Percentiles rank a stretch among this genome's conserved stretches.
Conservation (phyloP, 2,888 invertebrate species). For the Cryptocephalus primarius region DNA sequence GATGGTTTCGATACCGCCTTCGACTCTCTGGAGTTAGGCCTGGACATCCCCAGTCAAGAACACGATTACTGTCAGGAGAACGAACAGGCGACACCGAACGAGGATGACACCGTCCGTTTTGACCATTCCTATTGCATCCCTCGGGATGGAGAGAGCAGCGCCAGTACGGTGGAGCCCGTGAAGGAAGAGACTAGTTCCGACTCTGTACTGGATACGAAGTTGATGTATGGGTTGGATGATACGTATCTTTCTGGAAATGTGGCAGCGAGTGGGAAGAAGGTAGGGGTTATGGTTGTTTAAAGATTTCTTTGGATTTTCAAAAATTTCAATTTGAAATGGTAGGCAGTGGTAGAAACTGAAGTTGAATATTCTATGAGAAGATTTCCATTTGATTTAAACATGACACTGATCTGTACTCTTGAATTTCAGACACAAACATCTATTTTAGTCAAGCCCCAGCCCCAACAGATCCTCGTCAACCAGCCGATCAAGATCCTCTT, state of each 20-base stretch:
- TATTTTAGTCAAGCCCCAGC: no score
- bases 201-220: slow-evolving; percentile 9
- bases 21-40: neutral
- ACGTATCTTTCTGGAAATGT: slow-evolving; percentile 10
- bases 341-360: no score
- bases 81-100: slow-evolving; percentile 3
- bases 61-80: slow-evolving; percentile 25
- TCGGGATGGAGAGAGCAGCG: slow-evolving; percentile 9
- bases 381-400: no score
- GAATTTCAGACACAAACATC: no score
- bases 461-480: neutral
- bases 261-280: neutral
- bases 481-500: slow-evolving; percentile 15
- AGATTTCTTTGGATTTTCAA: neutral
- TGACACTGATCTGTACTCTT: no score
- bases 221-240: slow-evolving; percentile 23
- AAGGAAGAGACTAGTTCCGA: slow-evolving; percentile 1
- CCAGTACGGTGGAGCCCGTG: slow-evolving; percentile 2
- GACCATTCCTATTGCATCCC: slow-evolving; percentile 22
- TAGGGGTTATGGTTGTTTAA: neutral
- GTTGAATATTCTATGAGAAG: no score
- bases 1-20: neutral
- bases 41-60: slow-evolving; percentile 9
- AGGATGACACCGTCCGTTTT: slow-evolving; percentile 1
- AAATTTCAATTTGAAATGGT: no score